These are phyloP conservation scores for Tinea trinotella DNA, from an alignment of 2,888 invertebrate genomes.

Conservation along the genomic window DNA sequence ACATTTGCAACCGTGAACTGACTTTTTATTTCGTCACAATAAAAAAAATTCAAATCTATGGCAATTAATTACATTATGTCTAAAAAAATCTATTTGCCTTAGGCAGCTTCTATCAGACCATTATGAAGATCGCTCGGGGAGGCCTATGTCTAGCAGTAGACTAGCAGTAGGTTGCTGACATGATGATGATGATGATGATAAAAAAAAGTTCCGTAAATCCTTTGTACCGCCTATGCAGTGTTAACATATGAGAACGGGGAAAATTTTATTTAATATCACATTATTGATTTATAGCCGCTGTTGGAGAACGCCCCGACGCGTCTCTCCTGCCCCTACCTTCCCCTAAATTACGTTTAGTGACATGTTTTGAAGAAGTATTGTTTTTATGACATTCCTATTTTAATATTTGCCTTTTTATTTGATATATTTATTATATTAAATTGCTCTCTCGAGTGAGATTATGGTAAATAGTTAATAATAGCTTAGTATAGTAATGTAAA, in stretches of 20 bases:
- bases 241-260: conserved; percentile 41
- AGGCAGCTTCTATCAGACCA: no score
- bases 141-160: no score
- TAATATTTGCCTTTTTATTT: conserved; percentile 6
- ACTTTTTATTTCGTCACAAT: no score
- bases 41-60: no score
- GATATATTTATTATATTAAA: conserved; percentile 1
- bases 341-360: conserved; percentile 13
- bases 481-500: no score
- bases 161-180: no score
- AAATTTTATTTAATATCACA: conserved; percentile 64
- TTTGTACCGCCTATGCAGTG: not conserved
- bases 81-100: no score
- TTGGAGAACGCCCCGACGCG: conserved; percentile 32
- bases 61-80: no score
- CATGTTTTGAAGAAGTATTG: conserved; percentile 13
- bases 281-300: conserved; percentile 60
- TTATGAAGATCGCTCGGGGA: no score
- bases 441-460: not conserved
- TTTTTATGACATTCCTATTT: conserved; percentile 7
- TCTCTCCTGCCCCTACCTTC: conserved; percentile 26
- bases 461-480: not conserved
- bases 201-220: no score
- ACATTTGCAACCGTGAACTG: no score
- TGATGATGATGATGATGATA: no score